A percentile compares a stretch with the other conserved stretches of the same genome.
These are phyloP conservation scores for Strongylocentrotus purpuratus DNA, from an alignment of 35 echinoderm and acorn worm genomes.

Conservation along the genomic window DNA sequence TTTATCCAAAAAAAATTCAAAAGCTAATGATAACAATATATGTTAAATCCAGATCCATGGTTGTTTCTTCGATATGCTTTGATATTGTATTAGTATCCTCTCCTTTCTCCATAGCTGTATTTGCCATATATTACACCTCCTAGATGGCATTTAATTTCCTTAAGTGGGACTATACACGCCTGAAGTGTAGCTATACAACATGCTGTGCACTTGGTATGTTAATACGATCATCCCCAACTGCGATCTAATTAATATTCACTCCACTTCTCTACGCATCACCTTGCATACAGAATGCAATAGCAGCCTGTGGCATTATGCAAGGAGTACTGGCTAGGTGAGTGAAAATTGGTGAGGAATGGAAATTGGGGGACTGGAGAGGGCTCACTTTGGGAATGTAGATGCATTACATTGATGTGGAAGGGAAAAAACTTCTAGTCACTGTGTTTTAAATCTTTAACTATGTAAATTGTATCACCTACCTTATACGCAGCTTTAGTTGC, in stretches of 20 bases:
- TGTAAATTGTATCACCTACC: too few relatives aligned
- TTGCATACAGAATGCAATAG: background rate
- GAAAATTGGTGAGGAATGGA: background rate
- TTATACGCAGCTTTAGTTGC: too few relatives aligned
- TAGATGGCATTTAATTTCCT: background rate
- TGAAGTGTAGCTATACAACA: background rate
- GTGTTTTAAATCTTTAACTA: too few relatives aligned
- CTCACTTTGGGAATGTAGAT: background rate
- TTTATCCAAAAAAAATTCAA: too few relatives aligned
- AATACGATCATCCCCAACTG: background rate
- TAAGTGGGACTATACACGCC: background rate
- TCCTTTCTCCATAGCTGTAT: background rate
- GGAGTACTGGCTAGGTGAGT: background rate
- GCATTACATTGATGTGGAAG: background rate
- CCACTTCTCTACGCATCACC: background rate
- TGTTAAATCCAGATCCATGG: too few relatives aligned
- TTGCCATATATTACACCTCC: background rate
- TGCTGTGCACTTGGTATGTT: background rate
- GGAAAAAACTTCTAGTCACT: background rate
- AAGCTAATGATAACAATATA: too few relatives aligned
- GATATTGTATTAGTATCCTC: too few relatives aligned
- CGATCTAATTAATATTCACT: background rate
- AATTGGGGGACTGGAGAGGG: background rate
- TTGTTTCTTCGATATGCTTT: too few relatives aligned
- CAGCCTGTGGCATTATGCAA: background rate